These are phyloP conservation scores for Eulithis testata DNA, from an alignment of 2,888 invertebrate genomes.

Conservation along the genomic window DNA sequence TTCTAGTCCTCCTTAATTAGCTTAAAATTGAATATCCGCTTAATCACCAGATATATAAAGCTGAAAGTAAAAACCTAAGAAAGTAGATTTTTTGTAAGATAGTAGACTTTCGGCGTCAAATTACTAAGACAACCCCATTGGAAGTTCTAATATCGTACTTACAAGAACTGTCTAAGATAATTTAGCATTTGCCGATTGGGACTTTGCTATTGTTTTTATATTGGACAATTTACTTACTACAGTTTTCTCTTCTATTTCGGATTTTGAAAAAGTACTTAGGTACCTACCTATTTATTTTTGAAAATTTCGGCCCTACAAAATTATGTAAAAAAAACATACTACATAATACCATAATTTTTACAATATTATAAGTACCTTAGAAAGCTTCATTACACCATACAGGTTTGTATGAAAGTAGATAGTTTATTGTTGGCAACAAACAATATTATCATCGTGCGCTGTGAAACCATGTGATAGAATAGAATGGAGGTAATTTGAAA, in stretches of 20 bases:
- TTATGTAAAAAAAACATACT: no score
- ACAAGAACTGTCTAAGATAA: constrained; percentile 26
- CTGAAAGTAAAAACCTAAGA: not conserved
- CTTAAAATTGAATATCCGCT: constrained; percentile 13
- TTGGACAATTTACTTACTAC: constrained; percentile 3
- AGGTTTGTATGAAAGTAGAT: not conserved
- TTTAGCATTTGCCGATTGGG: constrained; percentile 25
- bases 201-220: constrained; percentile 24
- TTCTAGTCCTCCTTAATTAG: constrained; percentile 10
- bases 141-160: constrained; percentile 30
- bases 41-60: not conserved
- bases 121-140: constrained; percentile 23
- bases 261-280: not conserved
- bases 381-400: not conserved
- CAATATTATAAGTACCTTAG: no score
- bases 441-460: not conserved
- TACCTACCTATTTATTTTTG: no score
- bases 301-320: no score
- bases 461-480: constrained; percentile 4
- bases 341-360: no score
- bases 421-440: constrained; percentile 1
- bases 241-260: not conserved
- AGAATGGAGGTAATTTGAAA: constrained; percentile 8
- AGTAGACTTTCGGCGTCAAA: constrained; percentile 28
- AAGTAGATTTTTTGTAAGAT: constrained; percentile 21